Evolutionary conservation across 2,797 vertebrate genomes (phyloP).

Genomic region (Decapterus maruadsi): DNA sequence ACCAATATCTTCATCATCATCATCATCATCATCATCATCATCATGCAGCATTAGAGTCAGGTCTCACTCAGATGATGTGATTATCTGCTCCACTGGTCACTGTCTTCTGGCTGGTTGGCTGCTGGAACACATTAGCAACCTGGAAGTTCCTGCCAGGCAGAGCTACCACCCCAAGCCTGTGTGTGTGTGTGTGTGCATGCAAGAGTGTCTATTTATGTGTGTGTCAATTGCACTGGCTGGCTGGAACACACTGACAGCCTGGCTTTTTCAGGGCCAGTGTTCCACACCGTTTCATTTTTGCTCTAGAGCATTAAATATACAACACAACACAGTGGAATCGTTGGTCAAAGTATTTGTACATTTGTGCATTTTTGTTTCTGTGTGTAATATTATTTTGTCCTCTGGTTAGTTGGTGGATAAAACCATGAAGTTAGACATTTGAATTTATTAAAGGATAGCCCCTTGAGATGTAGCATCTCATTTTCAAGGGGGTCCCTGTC

Average conservation of each 20-base stretch:
- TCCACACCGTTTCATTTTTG: conserved; percentile 13
- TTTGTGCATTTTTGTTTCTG: not conserved
- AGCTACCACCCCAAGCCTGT: conserved; percentile 52
- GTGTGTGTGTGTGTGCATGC: conserved; percentile 13
- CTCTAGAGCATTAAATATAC: not conserved
- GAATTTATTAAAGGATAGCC: too few species aligned
- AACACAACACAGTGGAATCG: not conserved
- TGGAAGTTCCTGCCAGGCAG: conserved; percentile 84
- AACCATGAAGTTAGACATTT: not conserved
- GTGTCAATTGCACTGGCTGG: conserved; percentile 30
- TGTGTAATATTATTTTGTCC: conserved; percentile 1
- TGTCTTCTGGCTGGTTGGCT: conserved; percentile 72
- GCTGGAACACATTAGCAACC: conserved; percentile 83
- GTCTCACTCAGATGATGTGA: conserved; percentile 81
- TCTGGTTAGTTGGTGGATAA: not conserved
- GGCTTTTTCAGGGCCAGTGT: conserved; percentile 68
- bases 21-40: conserved; percentile 43
- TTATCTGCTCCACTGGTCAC: conserved; percentile 84
- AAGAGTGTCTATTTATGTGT: conserved; percentile 26
- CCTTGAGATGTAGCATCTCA: too few species aligned
- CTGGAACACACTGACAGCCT: conserved; percentile 73
- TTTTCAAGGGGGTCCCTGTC: too few species aligned
- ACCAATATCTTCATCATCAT: conserved; percentile 56
- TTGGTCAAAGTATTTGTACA: not conserved
- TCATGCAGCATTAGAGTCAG: conserved; percentile 64